Percentiles rank a stretch among this genome's conserved stretches.
Evolutionary conservation across 2,113 vertebrate genomes (phyloP).

Genomic region (Plotosus lineatus): DNA sequence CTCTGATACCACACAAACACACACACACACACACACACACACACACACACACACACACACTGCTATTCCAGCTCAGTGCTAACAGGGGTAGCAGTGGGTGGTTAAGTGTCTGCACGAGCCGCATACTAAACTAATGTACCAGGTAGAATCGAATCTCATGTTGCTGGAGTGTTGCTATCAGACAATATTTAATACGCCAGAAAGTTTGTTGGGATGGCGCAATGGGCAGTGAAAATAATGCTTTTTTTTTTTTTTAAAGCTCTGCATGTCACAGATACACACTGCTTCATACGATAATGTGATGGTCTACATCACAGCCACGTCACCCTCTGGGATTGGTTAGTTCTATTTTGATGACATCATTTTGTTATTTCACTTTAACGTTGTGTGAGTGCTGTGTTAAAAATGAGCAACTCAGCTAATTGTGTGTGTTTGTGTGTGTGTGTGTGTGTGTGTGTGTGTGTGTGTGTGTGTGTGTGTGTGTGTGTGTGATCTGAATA

Average conservation of each 20-base stretch:
- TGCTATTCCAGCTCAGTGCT: neutral
- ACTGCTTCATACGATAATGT: neutral
- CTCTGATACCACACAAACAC: conserved; percentile 22
- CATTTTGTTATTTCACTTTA: neutral
- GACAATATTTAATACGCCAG: neutral
- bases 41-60: conserved; percentile 17
- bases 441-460: conserved; percentile 14
- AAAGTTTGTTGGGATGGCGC: neutral
- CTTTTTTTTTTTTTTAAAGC: neutral
- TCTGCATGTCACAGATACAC: neutral
- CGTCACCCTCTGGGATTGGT: neutral
- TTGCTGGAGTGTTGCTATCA: neutral
- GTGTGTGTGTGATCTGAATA: neutral
- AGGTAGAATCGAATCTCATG: neutral
- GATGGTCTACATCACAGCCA: neutral
- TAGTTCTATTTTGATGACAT: neutral
- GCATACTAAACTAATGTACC: neutral
- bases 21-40: conserved; percentile 14
- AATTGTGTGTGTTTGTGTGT: conserved; percentile 5
- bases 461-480: conserved; percentile 27
- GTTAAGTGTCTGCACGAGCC: neutral
- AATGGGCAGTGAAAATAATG: neutral
- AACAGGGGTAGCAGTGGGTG: neutral
- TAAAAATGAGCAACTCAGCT: neutral
- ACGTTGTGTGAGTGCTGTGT: neutral